Conservation (phyloP, 2,888 invertebrate genomes). For the Idaea biselata region DNA sequence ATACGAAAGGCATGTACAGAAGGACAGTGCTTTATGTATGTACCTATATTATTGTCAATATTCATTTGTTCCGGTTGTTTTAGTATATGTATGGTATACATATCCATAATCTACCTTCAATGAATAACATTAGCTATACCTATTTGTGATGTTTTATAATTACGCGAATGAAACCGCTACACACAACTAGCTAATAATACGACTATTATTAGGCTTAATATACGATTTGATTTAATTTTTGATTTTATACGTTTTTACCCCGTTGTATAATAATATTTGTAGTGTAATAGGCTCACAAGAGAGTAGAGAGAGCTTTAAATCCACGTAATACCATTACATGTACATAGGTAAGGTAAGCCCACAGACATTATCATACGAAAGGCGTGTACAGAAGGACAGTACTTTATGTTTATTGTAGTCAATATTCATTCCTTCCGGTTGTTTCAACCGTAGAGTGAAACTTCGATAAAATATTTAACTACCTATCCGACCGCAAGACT, state of each 20-base stretch:
- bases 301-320: not conserved
- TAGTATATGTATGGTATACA: too few relatives aligned
- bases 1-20: slow-evolving; percentile 4
- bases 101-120: too few relatives aligned
- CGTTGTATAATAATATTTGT: too few relatives aligned
- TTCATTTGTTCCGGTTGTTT: slow-evolving; percentile 31
- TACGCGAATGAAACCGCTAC: too few relatives aligned
- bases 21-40: slow-evolving; percentile 32
- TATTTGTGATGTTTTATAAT: too few relatives aligned
- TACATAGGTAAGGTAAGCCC: not conserved
- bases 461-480: slow-evolving; percentile 25
- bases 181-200: too few relatives aligned
- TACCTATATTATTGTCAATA: slow-evolving; percentile 37
- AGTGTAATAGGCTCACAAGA: too few relatives aligned
- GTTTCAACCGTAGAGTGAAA: slow-evolving; percentile 19
- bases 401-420: slow-evolving; percentile 40
- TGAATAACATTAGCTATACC: too few relatives aligned
- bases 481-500: slow-evolving; percentile 6
- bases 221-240: too few relatives aligned
- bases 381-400: slow-evolving; percentile 10
- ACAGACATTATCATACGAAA: not conserved
- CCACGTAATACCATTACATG: not conserved
- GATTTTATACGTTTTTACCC: too few relatives aligned
- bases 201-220: too few relatives aligned
- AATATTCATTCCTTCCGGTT: slow-evolving; percentile 31